A percentile compares a stretch with the other conserved stretches of the same genome.
phyloP scores from a whole-genome alignment of 2,113 vertebrate genomes.

The Microcebus murinus region DNA sequence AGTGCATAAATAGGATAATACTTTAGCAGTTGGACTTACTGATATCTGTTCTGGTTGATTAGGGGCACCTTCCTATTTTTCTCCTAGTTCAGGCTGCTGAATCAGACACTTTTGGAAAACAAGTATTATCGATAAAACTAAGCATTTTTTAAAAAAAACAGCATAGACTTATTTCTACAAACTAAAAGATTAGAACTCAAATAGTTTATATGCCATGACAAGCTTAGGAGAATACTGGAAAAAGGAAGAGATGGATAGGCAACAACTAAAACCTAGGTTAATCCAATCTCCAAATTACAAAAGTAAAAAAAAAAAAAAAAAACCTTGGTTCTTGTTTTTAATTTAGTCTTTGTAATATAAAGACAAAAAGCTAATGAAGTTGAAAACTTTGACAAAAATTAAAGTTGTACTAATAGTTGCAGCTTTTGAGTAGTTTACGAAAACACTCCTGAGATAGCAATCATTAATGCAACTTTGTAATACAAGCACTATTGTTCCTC shows the following conservation, averaged over 20 bases:
- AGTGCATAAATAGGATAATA: not conserved
- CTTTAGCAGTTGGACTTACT: not conserved
- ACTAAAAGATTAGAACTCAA: not conserved
- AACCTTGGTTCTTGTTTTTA: not conserved
- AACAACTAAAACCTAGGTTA: slow-evolving; percentile 7
- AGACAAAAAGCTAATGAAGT: slow-evolving; percentile 6
- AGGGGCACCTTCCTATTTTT: not conserved
- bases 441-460: not conserved
- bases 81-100: not conserved
- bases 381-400: slow-evolving; percentile 46
- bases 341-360: slow-evolving; percentile 1
- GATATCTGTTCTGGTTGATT: not conserved
- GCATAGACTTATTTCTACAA: not conserved
- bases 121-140: not conserved
- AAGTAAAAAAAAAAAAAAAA: not conserved
- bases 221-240: not conserved
- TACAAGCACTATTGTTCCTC: not conserved
- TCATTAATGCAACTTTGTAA: slow-evolving; percentile 3
- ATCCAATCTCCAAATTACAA: slow-evolving; percentile 10
- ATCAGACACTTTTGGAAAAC: not conserved
- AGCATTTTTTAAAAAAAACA: not conserved
- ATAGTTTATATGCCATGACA: not conserved
- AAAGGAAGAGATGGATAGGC: not conserved
- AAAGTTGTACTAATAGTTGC: not conserved
- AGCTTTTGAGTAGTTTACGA: not conserved